Evolutionary conservation across 2,113 vertebrate species (phyloP).

Genomic region (Prunella fulvescens): DNA sequence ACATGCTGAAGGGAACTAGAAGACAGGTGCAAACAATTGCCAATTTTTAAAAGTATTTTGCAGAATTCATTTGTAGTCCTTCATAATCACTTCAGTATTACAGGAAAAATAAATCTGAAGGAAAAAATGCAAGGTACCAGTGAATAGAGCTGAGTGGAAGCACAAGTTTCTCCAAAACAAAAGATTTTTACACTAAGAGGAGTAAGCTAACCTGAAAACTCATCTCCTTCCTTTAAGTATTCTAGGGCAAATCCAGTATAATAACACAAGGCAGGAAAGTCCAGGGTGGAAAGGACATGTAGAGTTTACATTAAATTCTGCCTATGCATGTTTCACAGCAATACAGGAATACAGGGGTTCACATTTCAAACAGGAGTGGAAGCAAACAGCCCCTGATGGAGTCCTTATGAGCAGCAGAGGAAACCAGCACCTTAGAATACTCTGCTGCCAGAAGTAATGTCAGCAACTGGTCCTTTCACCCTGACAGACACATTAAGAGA

Average conservation of each 20-base stretch:
- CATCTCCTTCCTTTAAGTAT: neutral
- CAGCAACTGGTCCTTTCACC: neutral
- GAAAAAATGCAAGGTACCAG: neutral
- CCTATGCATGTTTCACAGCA: neutral
- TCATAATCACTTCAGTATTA: neutral
- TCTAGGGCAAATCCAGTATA: neutral
- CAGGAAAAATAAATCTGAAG: neutral
- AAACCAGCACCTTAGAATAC: neutral
- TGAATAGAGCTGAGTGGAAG: neutral
- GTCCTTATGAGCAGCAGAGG: neutral
- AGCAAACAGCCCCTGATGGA: neutral
- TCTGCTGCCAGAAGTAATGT: neutral
- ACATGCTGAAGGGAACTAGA: neutral
- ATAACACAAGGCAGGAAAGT: neutral
- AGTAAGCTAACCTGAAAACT: neutral
- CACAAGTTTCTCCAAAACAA: neutral
- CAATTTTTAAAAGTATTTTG: neutral
- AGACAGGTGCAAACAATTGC: neutral
- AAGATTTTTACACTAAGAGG: neutral
- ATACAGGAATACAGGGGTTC: neutral
- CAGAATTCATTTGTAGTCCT: neutral
- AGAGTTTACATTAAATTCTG: neutral
- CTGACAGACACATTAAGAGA: neutral
- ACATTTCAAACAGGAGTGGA: neutral
- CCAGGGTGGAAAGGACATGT: neutral